A percentile compares a stretch with the other conserved stretches of the same genome.
Evolutionary conservation across 2,888 invertebrate genomes (phyloP).

Genomic region (Zele albiditarsus): DNA sequence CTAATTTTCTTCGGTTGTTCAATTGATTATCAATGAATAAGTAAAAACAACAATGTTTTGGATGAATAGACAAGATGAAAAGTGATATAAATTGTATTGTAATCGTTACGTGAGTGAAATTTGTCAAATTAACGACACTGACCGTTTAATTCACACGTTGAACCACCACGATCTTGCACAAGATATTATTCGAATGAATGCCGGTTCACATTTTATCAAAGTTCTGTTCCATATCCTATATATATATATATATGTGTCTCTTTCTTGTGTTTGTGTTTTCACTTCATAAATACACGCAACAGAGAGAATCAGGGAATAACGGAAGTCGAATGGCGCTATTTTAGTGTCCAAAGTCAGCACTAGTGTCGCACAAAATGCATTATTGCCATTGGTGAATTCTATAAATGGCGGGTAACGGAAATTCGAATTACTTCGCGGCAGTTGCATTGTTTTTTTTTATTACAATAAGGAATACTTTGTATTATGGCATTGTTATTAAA

Average conservation of each 20-base stretch:
- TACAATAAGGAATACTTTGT: no score
- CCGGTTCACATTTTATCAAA: not conserved
- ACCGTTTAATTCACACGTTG: not conserved
- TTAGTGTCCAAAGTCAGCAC: not conserved
- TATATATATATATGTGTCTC: not conserved
- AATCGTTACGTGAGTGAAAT: not conserved
- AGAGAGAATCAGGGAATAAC: not conserved
- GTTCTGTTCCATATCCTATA: not conserved
- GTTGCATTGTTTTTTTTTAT: not conserved
- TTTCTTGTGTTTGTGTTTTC: not conserved
- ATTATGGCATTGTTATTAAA: no score
- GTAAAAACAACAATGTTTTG: no score
- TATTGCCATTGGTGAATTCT: not conserved
- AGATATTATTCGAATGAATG: not conserved
- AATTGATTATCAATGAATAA: no score
- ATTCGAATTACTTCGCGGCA: not conserved
- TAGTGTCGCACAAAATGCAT: not conserved
- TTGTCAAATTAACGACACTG: not conserved
- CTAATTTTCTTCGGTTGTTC: no score
- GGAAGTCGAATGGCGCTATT: slow-evolving; percentile 8
- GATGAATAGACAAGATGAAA: no score
- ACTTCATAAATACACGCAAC: not conserved
- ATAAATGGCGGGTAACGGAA: not conserved
- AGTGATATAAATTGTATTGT: not conserved
- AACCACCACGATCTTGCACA: not conserved